Evolutionary conservation across 2,888 invertebrate genomes (phyloP).

Genomic region (Chrysopilus asiliformis): DNA sequence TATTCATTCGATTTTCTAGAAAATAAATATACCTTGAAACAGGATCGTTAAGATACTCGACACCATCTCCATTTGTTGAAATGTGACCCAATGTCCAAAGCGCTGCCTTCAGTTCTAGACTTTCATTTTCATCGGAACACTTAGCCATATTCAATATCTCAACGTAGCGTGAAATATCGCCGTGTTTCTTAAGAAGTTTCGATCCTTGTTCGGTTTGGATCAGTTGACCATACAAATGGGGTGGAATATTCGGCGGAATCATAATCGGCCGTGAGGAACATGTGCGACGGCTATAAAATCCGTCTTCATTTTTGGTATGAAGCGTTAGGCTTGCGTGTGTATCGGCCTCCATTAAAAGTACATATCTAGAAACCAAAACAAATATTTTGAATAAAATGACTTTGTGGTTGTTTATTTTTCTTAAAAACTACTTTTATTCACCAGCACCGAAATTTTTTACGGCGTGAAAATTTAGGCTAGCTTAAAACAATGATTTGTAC

Average conservation of each 20-base stretch:
- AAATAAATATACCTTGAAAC: conserved; percentile 22
- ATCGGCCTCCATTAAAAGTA: conserved; percentile 75
- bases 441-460: too few species aligned
- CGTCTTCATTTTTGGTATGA: conserved; percentile 67
- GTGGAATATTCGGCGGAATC: conserved; percentile 38
- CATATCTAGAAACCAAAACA: conserved; percentile 49
- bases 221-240: conserved; percentile 78
- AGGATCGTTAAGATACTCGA: conserved; percentile 49
- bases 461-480: too few species aligned
- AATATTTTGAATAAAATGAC: neutral
- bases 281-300: conserved; percentile 54
- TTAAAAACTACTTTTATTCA: too few species aligned
- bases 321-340: conserved; percentile 78
- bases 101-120: conserved; percentile 70
- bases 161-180: conserved; percentile 25
- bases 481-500: too few species aligned
- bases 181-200: conserved; percentile 28
- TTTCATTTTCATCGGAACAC: conserved; percentile 52
- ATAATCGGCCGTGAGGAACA: conserved; percentile 45
- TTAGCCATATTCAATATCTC: conserved; percentile 36
- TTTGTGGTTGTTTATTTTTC: neutral
- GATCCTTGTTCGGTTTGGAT: conserved; percentile 48
- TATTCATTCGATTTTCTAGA: too few species aligned
- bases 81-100: conserved; percentile 83
- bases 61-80: conserved; percentile 61